Conservation (phyloP, 2,888 invertebrate genomes). For the Cotesia congregata region DNA sequence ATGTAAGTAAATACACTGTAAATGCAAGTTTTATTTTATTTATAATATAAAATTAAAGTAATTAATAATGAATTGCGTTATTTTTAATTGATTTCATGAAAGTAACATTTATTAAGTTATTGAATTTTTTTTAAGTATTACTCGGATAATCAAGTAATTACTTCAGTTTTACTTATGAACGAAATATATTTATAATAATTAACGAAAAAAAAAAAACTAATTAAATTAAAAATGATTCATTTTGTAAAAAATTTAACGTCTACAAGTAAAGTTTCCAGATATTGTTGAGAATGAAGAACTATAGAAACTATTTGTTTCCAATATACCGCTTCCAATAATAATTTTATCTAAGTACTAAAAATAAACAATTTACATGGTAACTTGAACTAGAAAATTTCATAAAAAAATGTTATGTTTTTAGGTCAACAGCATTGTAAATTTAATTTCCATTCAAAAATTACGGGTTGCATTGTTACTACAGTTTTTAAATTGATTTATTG, state of each 20-base stretch:
- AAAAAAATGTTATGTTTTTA: neutral
- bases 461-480: neutral
- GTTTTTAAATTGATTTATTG: neutral
- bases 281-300: neutral
- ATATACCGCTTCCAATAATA: neutral
- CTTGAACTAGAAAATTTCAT: neutral
- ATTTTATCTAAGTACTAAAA: neutral
- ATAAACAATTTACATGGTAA: neutral
- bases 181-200: too few species aligned
- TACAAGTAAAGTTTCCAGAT: neutral
- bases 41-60: too few species aligned
- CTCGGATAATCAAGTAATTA: too few species aligned
- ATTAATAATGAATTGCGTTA: too few species aligned
- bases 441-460: neutral
- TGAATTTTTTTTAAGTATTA: too few species aligned
- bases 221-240: neutral
- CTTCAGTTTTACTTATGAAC: too few species aligned
- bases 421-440: neutral
- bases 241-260: neutral
- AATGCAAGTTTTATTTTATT: too few species aligned
- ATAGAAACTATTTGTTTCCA: neutral
- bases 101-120: too few species aligned
- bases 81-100: too few species aligned
- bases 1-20: too few species aligned
- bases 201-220: too few species aligned